Base-by-base conservation (phyloP, 2,113 vertebrate species). In the Proteles cristata region DNA sequence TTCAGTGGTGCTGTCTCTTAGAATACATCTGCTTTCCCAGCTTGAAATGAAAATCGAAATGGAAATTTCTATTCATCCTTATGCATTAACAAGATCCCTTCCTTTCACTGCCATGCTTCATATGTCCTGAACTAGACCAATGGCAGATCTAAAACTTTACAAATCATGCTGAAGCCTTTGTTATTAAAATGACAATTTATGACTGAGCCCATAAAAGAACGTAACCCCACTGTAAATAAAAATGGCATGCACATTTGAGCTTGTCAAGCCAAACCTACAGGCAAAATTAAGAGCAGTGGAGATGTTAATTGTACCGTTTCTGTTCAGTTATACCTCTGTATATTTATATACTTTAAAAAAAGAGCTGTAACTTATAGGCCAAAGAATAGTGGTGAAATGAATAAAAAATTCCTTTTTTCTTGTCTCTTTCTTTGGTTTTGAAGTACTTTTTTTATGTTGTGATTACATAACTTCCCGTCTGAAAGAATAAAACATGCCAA, bases 11-110 rank as follows among this genome's bases (percentile, higher is more conserved):
- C 80, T 95, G 80, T 97, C 96, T 96, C 86, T 93, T 93, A 94
- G 90, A 97, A 92, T 93, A 91, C 93, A 96, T 95, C 90, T 91
- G 55, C 93, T 96, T 97, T 97, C 69, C 87, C 80, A 92, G 93
- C 90, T 97, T 95, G 92, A 97, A 94, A 97, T 97, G 89, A 96
- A 96, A 98, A 97, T 96, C 11, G 11, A 95, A 97, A 97, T 95
- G 92, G 96, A 97, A 97, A 96, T 97, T 98, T 97, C 90, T 85
- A 50, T 94, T 97, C 87, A 96, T 97, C 15, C 81, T 92, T 68
- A 85, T 93, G 86, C 92, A 96, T 95, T 97, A 97, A 94, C 94
- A 96, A 97, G 95, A 90, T 88, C 48, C 28, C 58, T 95, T 96
- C 35, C 39, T 90, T 90, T 98, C 71, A 58, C 61, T 69, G 39